Evolutionary conservation across 1,140 invertebrate species (phyloP), one percentile per base, ranked within the genome.

Genomic region (Hormaphis cornu): DNA sequence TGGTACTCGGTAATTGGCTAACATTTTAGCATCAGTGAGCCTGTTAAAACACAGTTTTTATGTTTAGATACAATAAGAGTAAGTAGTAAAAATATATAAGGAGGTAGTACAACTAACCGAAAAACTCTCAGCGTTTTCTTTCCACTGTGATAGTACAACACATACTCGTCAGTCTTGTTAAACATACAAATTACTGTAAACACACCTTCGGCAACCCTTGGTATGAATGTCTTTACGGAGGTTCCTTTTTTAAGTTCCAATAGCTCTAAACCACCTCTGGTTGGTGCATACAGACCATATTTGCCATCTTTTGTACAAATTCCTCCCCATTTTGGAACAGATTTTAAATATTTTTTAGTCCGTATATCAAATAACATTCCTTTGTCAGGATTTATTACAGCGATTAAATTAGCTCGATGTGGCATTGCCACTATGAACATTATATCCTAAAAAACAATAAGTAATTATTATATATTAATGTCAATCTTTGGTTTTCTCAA

Each of bases 131-230:
- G 83, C 9, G 94, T 97, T 80, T 95, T 92, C 72, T 89, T 86
- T 9, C 92, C 92, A 73, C 91, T 94, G 76, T 98, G 95, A 75
- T 98, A 98, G 77, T 98, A 99, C 3, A 97, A 82, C 6, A 98
- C 94, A 74, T 98, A 97, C 73, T 95, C 87, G 75, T 97, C 93
- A 10, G 89, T 95, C 72, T 88, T 87, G 42, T 93, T 97, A 76
- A 99, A 98, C 80, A 91, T 86, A 53, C 91, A 92, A 72, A 94
- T 91, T 24, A 98, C 92, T 14, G 89, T 93, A 77, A 98, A 98
- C 0, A 98, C 95, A 3, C 96, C 96, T 80, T 99, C 95, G 9
- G 95, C 94, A 0, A 97, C 88, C 78, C 89, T 86, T 1, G 91
- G 90, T 71, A 97, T 95, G 54, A 94, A 89, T 1, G 89, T 93